A percentile compares a stretch with the other conserved stretches of the same genome.
Evolutionary conservation across 1,140 invertebrate species (phyloP).

Genomic region (Phymorhynchus buccinoides): DNA sequence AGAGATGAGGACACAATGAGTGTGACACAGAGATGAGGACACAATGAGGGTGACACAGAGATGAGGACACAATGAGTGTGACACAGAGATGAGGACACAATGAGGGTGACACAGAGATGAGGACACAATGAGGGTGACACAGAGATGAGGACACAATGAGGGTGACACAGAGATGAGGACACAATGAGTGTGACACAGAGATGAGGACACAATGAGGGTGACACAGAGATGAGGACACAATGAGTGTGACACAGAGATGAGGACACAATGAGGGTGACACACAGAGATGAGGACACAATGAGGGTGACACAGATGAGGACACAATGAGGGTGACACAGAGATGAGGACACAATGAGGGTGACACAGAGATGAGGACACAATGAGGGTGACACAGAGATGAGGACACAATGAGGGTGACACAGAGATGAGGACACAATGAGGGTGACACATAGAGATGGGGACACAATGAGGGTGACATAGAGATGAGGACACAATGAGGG

Average conservation of each 20-base stretch:
- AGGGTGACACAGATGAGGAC: no score
- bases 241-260: background rate
- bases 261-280: background rate
- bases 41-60: background rate
- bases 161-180: constrained; percentile 20
- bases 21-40: no score
- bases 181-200: no score
- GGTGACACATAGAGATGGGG: constrained; percentile 42
- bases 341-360: constrained; percentile 48
- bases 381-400: constrained; percentile 30
- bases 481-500: no score
- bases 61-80: background rate
- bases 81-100: no score
- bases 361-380: constrained; percentile 29
- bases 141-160: constrained; percentile 57
- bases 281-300: no score
- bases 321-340: constrained; percentile 46
- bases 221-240: no score
- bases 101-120: no score
- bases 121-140: constrained; percentile 2
- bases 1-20: no score
- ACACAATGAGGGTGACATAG: constrained; percentile 56
- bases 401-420: constrained; percentile 31
- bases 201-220: no score
- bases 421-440: constrained; percentile 45